Conservation (phyloP, 2,113 vertebrate species). For the Corynorhinus townsendii region DNA sequence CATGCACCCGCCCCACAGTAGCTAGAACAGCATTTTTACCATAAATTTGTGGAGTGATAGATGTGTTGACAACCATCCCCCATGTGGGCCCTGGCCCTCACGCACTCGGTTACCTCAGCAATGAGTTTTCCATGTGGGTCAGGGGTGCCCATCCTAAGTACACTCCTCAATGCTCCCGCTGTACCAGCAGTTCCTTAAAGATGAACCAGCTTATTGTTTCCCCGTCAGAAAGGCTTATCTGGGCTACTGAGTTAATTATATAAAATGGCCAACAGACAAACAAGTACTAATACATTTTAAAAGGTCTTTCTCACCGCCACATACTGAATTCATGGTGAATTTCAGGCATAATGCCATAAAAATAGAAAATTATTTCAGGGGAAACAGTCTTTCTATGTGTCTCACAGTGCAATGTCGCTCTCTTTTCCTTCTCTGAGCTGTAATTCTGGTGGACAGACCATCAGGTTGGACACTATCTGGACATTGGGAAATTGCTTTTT, state of each 20-base stretch:
- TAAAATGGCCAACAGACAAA: background rate
- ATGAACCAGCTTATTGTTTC: background rate
- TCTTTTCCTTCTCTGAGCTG: background rate
- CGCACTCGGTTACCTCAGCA: rapidly evolving
- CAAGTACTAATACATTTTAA: background rate
- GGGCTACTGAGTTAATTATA: background rate
- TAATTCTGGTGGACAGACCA: background rate
- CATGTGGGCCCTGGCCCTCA: background rate
- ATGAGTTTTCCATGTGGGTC: background rate
- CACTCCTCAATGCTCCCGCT: background rate
- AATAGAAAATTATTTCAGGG: background rate
- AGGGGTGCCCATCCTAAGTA: background rate
- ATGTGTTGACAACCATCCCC: too few species aligned
- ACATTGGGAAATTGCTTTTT: background rate
- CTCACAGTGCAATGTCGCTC: background rate
- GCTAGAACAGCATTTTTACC: background rate
- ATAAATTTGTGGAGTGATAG: background rate
- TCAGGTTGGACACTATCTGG: background rate
- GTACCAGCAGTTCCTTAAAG: background rate
- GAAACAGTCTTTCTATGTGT: background rate
- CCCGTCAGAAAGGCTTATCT: background rate
- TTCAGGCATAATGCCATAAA: background rate
- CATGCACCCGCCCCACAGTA: background rate
- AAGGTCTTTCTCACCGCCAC: background rate
- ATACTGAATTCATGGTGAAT: background rate